Evolutionary conservation across 2,888 invertebrate species (phyloP), one percentile per base, ranked within the genome.

Genomic region (Dione vanillae): DNA sequence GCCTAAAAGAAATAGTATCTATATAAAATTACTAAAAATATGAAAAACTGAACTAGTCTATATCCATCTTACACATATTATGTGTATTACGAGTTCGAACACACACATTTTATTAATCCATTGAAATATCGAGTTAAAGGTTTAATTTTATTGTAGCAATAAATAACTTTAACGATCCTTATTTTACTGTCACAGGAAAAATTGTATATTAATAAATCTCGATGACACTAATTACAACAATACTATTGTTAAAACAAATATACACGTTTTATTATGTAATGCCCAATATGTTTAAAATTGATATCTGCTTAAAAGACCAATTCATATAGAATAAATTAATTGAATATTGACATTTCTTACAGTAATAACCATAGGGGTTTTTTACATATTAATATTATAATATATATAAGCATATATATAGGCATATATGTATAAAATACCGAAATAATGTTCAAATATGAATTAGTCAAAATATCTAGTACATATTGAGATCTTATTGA

Each of bases 141-240:
- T 49, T 47, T 49, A 64, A 40, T 64, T 64, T 64, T 64, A 64
- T 64, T 37, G 19, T 20, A 64, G 49, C 47, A 64, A 64, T 64
- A 64, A 51, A 64, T 64, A 37, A 45, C 61, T 45, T 61, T 61
- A 64, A 64, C 19, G 37, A 64, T 20, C 64, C 49, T 64, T 51
- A 37, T 49, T 40, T 64, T 49, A 64, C 49, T 64, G 64, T 64
- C 40, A 64, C 49, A 14, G 49, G 49, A 51, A 64, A 64, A 49
- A 51, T 49, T 49, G 64, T 49, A 51, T 45, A 45, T 49, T 19
- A 49, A 49, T 64, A 64, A 64, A 64, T 64, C 49, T 64, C 47
- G 49, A 51, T 9, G 64, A 49, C 49, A 64, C 64, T 64, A 64
- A 64, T 64, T 51, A 64, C 40, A 19, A 64, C 47, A 64, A 64